phyloP scores from a whole-genome alignment of 64 coral and sea anemone species.

The Montipora capricornis region DNA sequence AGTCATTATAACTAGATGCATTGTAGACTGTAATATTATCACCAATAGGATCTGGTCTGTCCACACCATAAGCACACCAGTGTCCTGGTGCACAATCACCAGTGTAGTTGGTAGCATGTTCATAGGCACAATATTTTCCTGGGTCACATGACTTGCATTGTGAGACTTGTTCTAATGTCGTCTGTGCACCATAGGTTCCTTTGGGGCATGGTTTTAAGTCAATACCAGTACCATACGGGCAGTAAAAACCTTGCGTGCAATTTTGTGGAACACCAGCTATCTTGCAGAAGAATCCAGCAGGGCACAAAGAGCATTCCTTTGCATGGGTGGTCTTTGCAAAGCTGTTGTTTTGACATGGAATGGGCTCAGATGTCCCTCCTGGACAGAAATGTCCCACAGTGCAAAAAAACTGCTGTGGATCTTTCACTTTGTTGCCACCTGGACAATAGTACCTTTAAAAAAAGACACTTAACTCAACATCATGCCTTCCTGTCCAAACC shows the following conservation, averaged over 20 bases:
- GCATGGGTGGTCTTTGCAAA: constrained; percentile 95
- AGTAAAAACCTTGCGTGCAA: constrained; percentile 89
- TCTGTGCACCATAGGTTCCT: constrained; percentile 94
- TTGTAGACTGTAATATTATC: constrained; percentile 58
- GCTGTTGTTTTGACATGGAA: constrained; percentile 98
- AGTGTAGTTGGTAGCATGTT: constrained; percentile 78
- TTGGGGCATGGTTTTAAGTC: constrained; percentile 93
- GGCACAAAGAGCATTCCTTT: constrained; percentile 89
- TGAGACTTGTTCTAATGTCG: constrained; percentile 70
- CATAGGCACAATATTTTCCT: constrained; percentile 85
- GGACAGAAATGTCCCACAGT: constrained; percentile 92
- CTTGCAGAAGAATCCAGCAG: constrained; percentile 91
- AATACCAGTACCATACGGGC: constrained; percentile 89
- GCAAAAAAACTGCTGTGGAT: constrained; percentile 81
- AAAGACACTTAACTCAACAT: not conserved
- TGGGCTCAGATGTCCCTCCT: constrained; percentile 89
- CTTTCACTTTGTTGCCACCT: constrained; percentile 66
- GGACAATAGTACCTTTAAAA: constrained; percentile 89
- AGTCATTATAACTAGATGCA: constrained; percentile 32
- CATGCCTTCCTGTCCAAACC: too few relatives aligned
- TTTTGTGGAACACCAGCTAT: constrained; percentile 84
- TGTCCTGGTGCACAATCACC: constrained; percentile 85
- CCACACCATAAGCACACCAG: constrained; percentile 93
- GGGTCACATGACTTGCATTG: constrained; percentile 96
- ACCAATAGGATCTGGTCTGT: constrained; percentile 86